These are phyloP conservation scores for Hirtodrosophila duncani DNA, from an alignment of 2,888 invertebrate genomes.

Conservation along the genomic window DNA sequence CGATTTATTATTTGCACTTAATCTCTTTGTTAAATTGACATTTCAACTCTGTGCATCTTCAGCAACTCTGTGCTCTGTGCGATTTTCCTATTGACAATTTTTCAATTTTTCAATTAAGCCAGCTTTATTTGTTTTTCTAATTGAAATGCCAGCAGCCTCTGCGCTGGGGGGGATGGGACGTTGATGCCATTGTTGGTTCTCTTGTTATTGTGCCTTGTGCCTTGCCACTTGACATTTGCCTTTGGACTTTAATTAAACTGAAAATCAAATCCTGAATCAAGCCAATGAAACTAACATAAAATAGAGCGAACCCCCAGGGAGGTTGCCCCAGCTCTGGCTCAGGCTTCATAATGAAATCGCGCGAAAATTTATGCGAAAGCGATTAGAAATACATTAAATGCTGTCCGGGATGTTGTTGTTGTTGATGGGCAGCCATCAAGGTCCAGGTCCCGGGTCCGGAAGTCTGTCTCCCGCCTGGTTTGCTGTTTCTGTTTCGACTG, in stretches of 20 bases:
- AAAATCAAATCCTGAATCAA: slow-evolving; percentile 54
- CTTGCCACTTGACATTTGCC: slow-evolving; percentile 31
- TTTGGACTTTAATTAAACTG: slow-evolving; percentile 56
- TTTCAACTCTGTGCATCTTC: too few relatives aligned
- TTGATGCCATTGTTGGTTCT: slow-evolving; percentile 5
- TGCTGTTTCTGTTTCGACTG: too few relatives aligned
- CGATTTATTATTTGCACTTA: too few relatives aligned
- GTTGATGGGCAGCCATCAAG: slow-evolving; percentile 54
- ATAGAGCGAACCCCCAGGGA: slow-evolving; percentile 17
- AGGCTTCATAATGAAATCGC: slow-evolving; percentile 55
- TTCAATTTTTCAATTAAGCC: slow-evolving; percentile 53
- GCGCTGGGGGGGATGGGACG: slow-evolving; percentile 9
- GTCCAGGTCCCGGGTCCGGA: too few relatives aligned
- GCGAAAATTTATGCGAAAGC: slow-evolving; percentile 69
- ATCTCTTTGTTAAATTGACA: too few relatives aligned
- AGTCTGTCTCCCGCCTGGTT: too few relatives aligned
- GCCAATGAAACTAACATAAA: slow-evolving; percentile 58
- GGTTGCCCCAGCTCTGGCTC: neutral
- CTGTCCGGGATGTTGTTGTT: too few relatives aligned
- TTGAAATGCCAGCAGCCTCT: slow-evolving; percentile 46
- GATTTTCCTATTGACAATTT: slow-evolving; percentile 9
- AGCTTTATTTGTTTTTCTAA: slow-evolving; percentile 54
- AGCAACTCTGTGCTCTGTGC: too few relatives aligned
- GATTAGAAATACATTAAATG: slow-evolving; percentile 64
- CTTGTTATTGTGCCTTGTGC: slow-evolving; percentile 7